Conservation (phyloP, 2,888 invertebrate species). For the Aethes cnicana region DNA sequence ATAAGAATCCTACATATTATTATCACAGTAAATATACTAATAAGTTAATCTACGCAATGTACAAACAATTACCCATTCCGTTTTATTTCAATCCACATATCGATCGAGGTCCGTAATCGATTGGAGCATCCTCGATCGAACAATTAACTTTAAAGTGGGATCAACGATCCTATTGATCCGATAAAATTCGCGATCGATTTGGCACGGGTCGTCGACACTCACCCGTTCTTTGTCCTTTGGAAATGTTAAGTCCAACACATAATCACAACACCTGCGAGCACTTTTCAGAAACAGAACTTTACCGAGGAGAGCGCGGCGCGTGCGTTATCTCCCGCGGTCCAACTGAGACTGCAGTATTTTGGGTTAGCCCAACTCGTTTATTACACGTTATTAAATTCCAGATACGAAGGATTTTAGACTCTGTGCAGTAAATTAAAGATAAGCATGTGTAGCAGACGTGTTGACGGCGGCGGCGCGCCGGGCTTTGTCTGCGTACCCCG, state of each 20-base stretch:
- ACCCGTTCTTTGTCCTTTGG: conserved; percentile 31
- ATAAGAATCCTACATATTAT: no score
- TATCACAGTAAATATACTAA: no score
- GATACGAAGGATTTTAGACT: conserved; percentile 41
- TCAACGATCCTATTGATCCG: conserved; percentile 66
- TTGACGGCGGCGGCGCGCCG: conserved; percentile 12
- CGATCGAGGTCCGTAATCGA: conserved; percentile 22
- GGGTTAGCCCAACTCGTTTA: conserved; percentile 41
- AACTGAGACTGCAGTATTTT: conserved; percentile 51
- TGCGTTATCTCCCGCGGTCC: conserved; percentile 46
- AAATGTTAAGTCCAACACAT: conserved; percentile 40
- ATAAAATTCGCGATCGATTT: conserved; percentile 55
- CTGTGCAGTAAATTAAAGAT: conserved; percentile 32
- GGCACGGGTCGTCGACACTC: conserved; percentile 30
- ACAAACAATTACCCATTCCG: no score
- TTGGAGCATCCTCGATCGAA: conserved; percentile 53
- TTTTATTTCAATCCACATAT: no score
- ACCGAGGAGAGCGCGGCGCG: conserved; percentile 34
- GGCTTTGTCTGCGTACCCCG: conserved; percentile 18
- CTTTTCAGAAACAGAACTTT: conserved; percentile 31
- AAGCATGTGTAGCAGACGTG: conserved; percentile 6
- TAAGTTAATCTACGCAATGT: no score
- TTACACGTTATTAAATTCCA: conserved; percentile 39
- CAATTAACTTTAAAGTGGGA: conserved; percentile 72
- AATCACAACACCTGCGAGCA: conserved; percentile 53